Evolutionary conservation across 2,888 invertebrate genomes (phyloP).

Genomic region (Synergus itoensis): DNA sequence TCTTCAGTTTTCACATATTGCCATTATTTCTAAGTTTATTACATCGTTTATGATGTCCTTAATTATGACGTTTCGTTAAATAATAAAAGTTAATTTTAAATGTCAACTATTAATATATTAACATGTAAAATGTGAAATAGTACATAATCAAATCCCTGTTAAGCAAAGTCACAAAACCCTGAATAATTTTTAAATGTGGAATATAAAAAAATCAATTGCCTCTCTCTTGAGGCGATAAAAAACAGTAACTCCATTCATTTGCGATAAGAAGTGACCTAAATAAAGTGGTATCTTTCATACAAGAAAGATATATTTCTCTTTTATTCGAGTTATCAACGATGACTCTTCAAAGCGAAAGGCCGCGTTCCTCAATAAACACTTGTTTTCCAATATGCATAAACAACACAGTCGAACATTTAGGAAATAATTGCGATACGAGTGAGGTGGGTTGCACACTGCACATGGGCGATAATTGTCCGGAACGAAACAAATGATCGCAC

Average conservation of each 20-base stretch:
- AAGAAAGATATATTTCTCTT: conserved; percentile 1
- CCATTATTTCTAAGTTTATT: too few species aligned
- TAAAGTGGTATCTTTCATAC: conserved; percentile 18
- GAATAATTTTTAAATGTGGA: not conserved
- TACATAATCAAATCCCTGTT: too few species aligned
- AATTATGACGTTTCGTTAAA: too few species aligned
- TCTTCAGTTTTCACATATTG: too few species aligned
- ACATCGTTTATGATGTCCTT: too few species aligned
- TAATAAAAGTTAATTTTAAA: too few species aligned
- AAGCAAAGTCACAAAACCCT: too few species aligned
- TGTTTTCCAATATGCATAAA: not conserved
- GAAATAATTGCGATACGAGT: not conserved
- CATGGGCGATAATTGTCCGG: not conserved
- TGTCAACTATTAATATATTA: too few species aligned
- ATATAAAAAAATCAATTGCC: conserved; percentile 4
- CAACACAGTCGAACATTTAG: conserved; percentile 2
- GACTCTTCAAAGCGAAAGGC: conserved; percentile 8
- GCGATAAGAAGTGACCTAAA: conserved; percentile 30
- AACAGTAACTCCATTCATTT: conserved; percentile 27
- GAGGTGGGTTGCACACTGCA: not conserved
- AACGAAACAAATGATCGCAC: not conserved
- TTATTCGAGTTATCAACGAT: not conserved
- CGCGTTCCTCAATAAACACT: not conserved
- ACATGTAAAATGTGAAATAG: too few species aligned
- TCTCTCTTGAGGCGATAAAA: not conserved